phyloP scores from a whole-genome alignment of 1,140 invertebrate genomes.

The Micrasema longulum region DNA sequence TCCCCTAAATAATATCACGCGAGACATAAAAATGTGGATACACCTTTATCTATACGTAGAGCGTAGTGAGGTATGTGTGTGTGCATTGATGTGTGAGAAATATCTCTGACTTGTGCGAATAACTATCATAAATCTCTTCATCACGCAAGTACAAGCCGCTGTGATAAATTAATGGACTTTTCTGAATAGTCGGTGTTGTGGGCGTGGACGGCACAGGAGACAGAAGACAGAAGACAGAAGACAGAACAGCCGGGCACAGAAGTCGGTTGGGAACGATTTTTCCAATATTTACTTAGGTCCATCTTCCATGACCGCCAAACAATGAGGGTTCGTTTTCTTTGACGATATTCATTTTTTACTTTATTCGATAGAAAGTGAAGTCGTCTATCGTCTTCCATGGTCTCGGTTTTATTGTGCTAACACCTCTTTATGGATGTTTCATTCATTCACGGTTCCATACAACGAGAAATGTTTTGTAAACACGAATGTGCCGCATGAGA shows the following conservation, averaged over 20 bases:
- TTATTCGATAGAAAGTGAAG: constrained; percentile 36
- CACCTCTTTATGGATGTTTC: constrained; percentile 52
- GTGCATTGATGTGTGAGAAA: no score
- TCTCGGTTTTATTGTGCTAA: constrained; percentile 43
- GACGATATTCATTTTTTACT: constrained; percentile 25
- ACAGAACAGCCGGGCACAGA: no score
- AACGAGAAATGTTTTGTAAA: constrained; percentile 51
- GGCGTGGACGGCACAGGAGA: constrained; percentile 46
- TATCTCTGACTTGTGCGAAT: no score
- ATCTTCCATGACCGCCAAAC: constrained; percentile 29
- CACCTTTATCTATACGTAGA: no score
- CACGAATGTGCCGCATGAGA: constrained; percentile 52
- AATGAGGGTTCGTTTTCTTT: constrained; percentile 29
- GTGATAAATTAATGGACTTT: constrained; percentile 48
- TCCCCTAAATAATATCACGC: no score
- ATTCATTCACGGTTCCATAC: constrained; percentile 45
- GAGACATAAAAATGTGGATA: no score
- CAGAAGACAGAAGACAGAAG: no score
- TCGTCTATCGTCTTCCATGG: constrained; percentile 14
- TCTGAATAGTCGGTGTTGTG: constrained; percentile 29
- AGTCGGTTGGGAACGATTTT: no score
- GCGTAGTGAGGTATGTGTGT: no score
- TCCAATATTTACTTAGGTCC: constrained; percentile 52
- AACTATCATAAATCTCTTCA: constrained; percentile 6
- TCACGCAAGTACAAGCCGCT: constrained; percentile 43